Base-by-base conservation (phyloP, 2,113 vertebrate genomes). In the Zosterops lateralis region DNA sequence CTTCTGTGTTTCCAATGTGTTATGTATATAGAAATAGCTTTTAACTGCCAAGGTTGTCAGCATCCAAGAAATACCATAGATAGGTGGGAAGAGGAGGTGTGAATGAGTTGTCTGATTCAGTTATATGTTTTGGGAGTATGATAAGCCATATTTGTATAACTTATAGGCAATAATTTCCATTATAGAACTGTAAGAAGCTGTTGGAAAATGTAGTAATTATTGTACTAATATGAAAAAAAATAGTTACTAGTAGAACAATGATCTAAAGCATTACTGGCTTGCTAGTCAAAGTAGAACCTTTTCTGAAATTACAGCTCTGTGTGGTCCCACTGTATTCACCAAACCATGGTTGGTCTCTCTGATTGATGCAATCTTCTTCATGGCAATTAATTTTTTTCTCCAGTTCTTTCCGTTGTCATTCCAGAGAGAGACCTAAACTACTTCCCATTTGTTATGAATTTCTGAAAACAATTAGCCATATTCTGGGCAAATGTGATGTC, bases 51-150 rank as follows among this genome's bases (percentile, higher is more conserved):
- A 83, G 58, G 67, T 78, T 20, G 4, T 62, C 78, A 93, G 54
- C 24, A 2, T 60, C 78, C 74, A 91, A 84, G 54, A 90, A 95
- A 96, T 96, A 62, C 78, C 92, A 45, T 11, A 78, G 86, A 64
- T 60, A 86, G 67, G 90, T 89, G 76, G 79, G 92, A 88, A 94
- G n/a, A 67, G 66, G 81, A 88, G 61, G 57, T 74, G 72, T 77
- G 79, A 82, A 65, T 83, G 50, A 91, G 44, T 48, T 26, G n/a
- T 57, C 31, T 68, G 47, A 34, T 65, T 77, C 60, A 38, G 28
- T 71, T 60, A 32, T 8, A 8, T 78, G 66, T 86, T 92, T 94
- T 81, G 40, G 92, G 45, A 87, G 48, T 66, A 77, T 54, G 34
- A 36, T 75, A 88, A 89, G 68, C 29, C 16, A 16, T 25, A 40